Percentiles rank a stretch among this genome's conserved stretches.
These are phyloP conservation scores for Lasioglossum calceatum DNA, from an alignment of 2,888 invertebrate species.

Conservation along the genomic window DNA sequence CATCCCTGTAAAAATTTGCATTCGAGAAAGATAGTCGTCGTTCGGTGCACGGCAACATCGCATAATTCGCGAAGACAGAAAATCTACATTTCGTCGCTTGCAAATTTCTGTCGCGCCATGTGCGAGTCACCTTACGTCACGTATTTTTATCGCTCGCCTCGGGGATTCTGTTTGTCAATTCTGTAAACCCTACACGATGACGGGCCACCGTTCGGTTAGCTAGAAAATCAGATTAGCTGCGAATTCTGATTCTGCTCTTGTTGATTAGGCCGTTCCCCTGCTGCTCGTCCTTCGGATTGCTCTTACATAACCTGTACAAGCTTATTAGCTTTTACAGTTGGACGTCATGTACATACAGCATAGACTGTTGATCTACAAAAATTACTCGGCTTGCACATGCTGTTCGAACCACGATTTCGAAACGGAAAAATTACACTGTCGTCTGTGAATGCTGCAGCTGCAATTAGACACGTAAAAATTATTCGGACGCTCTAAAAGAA, in stretches of 20 bases:
- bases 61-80: conserved; percentile 5
- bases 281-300: conserved; percentile 31
- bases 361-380: conserved; percentile 25
- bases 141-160: conserved; percentile 18
- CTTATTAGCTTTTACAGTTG: conserved; percentile 36
- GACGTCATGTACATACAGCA: background rate
- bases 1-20: background rate
- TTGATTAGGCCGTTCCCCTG: conserved; percentile 46
- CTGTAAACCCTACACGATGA: conserved; percentile 9
- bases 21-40: background rate
- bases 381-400: background rate
- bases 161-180: conserved; percentile 44
- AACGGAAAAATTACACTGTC: background rate
- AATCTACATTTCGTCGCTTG: conserved; percentile 23
- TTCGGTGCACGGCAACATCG: background rate
- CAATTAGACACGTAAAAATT: background rate
- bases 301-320: conserved; percentile 52
- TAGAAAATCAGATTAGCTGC: conserved; percentile 24
- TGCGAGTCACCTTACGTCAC: conserved; percentile 36
- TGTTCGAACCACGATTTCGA: background rate
- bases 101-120: conserved; percentile 34
- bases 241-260: conserved; percentile 37
- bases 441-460: background rate
- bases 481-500: background rate
- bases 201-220: background rate